Base-by-base conservation (phyloP, 1,140 invertebrate genomes). In the Theocolax elegans region DNA sequence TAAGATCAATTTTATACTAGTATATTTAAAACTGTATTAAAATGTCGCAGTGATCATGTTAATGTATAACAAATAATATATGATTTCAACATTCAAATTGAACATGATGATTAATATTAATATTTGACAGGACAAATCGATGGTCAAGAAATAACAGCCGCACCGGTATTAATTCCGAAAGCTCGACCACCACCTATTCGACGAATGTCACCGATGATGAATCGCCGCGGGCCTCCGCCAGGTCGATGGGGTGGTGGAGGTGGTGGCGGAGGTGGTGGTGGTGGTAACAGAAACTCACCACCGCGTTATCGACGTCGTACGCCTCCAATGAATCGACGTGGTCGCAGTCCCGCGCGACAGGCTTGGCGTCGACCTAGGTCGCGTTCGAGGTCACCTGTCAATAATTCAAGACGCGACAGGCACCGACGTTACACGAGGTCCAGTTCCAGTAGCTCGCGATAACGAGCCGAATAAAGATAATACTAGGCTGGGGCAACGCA, bases 131-230 rank as follows among this genome's bases (percentile, higher is more conserved):
- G 92, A 35, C 92, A 94, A 85, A 92, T 94, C 74, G 92, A 94
- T 87, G 96, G 96, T 17, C 95, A 97, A 82, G 96, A 98, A 87
- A 95, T 99, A 49, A 96, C 94, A 23, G 95, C 94, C 38, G 95
- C 95, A 44, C 94, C 95, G 23, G 94, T 97, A 48, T 87, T 97
- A 72, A 86, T 95, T 60, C 94, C 92, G 35, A 91, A 93, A 75
- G 88, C 89, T 3, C 87, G 91, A 29, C 90, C 90, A 9, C 83
- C 87, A 13, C 89, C 89, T 21, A 88, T 90, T 42, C 88, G 92
- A 7, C 85, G 91, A 19, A 90, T 90, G 66, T 89, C 90, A 25
- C 87, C 90, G 10, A 87, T 88, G 35, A 88, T 90, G 75, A 87
- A 87, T 73, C 85, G 89, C 71, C 84, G 89, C 9, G 87, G 87